These are phyloP conservation scores for Lipophrys pholis DNA, from an alignment of 2,113 vertebrate genomes.

Conservation along the genomic window DNA sequence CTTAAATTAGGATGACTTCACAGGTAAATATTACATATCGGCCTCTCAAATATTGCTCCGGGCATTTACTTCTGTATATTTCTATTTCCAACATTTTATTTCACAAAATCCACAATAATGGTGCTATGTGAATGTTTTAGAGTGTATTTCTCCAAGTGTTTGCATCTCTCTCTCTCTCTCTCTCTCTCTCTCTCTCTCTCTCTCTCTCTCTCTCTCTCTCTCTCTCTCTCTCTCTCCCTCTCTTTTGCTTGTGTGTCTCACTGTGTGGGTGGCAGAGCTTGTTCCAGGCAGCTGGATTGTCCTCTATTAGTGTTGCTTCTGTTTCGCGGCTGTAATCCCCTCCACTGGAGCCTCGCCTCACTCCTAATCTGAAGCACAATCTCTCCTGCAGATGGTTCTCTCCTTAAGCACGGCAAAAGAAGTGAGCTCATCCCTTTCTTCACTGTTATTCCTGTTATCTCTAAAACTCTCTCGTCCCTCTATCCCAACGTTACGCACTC, in stretches of 20 bases:
- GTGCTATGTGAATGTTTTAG: neutral
- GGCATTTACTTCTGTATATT: slow-evolving; percentile 26
- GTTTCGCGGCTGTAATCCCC: slow-evolving; percentile 73
- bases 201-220: neutral
- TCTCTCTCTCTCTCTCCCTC: too few species aligned
- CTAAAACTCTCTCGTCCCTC: slow-evolving; percentile 48
- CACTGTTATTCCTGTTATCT: slow-evolving; percentile 67
- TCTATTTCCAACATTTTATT: slow-evolving; percentile 6
- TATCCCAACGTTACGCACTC: slow-evolving; percentile 56
- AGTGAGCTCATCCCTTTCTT: slow-evolving; percentile 82
- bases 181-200: neutral
- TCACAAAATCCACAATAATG: neutral
- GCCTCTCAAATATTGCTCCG: slow-evolving; percentile 44
- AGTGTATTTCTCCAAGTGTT: neutral
- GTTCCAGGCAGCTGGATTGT: slow-evolving; percentile 70
- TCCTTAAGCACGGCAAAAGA: slow-evolving; percentile 88
- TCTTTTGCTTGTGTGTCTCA: slow-evolving; percentile 23
- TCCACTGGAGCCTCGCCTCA: slow-evolving; percentile 68
- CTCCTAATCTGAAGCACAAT: slow-evolving; percentile 88
- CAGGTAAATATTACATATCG: slow-evolving; percentile 42
- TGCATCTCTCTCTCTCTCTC: neutral
- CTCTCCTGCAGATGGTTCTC: slow-evolving; percentile 88
- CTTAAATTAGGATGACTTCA: slow-evolving; percentile 43
- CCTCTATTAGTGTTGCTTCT: slow-evolving; percentile 67
- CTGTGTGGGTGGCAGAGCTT: slow-evolving; percentile 42